Evolutionary conservation across 2,113 vertebrate species (phyloP).

Genomic region (Uria lomvia): DNA sequence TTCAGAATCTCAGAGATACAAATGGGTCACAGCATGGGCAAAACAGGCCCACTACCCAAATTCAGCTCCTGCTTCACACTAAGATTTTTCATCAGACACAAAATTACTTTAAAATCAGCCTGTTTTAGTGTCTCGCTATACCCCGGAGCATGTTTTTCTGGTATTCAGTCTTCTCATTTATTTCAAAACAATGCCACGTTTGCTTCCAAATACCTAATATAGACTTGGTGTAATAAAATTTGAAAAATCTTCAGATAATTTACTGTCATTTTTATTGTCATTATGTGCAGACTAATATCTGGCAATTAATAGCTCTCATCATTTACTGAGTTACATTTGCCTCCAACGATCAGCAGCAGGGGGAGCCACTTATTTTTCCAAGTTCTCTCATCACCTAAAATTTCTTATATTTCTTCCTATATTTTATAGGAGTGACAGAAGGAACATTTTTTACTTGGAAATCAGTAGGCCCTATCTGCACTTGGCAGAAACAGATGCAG

Average conservation of each 20-base stretch:
- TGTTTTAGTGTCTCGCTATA: neutral
- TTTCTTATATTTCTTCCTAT: neutral
- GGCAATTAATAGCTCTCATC: neutral
- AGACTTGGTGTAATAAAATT: neutral
- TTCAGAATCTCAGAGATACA: neutral
- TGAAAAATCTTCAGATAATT: neutral
- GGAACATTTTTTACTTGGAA: neutral
- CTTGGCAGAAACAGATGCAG: neutral
- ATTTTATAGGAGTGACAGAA: neutral
- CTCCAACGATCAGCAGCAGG: neutral
- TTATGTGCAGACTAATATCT: neutral
- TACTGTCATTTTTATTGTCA: neutral
- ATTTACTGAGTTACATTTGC: neutral
- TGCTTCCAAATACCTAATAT: neutral
- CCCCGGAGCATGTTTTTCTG: accelerated
- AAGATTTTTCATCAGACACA: neutral
- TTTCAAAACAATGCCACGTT: neutral
- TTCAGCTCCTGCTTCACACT: neutral
- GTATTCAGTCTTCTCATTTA: accelerated
- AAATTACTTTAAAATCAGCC: neutral
- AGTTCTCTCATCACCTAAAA: neutral
- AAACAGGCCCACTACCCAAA: neutral
- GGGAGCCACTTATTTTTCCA: constrained; percentile 18
- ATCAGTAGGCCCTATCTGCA: neutral
- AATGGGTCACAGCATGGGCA: neutral